phyloP scores from a whole-genome alignment of 2,113 vertebrate species.

The Ciconia maguari region DNA sequence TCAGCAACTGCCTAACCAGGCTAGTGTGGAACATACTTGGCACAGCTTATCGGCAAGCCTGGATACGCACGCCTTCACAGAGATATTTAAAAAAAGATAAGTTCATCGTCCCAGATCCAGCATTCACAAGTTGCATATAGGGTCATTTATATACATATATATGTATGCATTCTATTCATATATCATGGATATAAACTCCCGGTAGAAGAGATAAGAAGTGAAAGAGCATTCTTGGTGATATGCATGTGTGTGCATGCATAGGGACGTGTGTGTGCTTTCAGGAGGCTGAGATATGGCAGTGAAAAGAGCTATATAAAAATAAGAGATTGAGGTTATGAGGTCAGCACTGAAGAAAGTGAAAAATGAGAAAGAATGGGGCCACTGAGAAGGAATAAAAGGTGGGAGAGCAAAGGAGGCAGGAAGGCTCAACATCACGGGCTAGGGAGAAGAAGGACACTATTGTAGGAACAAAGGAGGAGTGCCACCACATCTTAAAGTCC shows the following conservation, averaged over 20 bases:
- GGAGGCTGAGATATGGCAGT: not conserved
- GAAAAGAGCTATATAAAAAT: not conserved
- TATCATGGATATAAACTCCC: not conserved
- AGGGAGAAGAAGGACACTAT: not conserved
- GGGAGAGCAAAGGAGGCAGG: not conserved
- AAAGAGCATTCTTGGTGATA: not conserved
- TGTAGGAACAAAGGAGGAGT: not conserved
- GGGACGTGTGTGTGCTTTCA: not conserved
- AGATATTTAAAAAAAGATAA: not conserved
- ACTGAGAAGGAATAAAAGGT: not conserved
- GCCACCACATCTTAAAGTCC: not conserved
- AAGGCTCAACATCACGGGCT: not conserved
- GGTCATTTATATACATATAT: not conserved
- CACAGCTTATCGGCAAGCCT: not conserved
- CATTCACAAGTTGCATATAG: not conserved
- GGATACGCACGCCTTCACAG: not conserved
- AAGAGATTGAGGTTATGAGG: not conserved
- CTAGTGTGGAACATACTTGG: not conserved
- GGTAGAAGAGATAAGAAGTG: not conserved
- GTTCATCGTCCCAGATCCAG: not conserved
- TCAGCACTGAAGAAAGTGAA: not conserved
- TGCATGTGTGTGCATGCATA: rapidly evolving
- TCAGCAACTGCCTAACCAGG: not conserved
- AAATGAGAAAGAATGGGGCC: not conserved
- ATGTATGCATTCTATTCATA: not conserved